Evolutionary conservation across 1,140 invertebrate genomes (phyloP), one percentile per base, ranked within the genome.

Genomic region (Lordiphosa collinella): DNA sequence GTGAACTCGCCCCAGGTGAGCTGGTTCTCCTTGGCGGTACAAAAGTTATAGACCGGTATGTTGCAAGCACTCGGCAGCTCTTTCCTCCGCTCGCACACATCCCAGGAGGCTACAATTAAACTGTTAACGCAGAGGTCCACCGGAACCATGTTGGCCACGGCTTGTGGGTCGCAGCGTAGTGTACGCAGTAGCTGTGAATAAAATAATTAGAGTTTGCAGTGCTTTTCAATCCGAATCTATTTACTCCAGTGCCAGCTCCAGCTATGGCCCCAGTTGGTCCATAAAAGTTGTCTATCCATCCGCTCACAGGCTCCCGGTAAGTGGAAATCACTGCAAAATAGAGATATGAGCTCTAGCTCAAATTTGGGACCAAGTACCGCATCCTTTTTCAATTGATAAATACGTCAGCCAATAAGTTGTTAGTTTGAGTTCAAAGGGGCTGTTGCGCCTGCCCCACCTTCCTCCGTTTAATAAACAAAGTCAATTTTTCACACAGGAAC

Each of bases 221-320:
- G 5, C 7, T 5, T 44, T 25, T 44, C 2, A 9, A 11, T 9
- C 1, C 7, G n/a, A 6, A 4, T 43, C n/a, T 2, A 22, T 8
- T 47, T 51, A 97, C 89, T 22, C 96, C 96, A 50, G 94, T 91
- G n/a, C 69, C 94, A 53, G 94, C 93, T 7, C 90, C 92, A 0
- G 92, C 90, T 0, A 92, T 90, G 0, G 93, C 90, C 22, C 94
- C 96, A 0, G 90, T 91, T 3, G 91, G 90, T 31, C 96, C 96
- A 82, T 97, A 96, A 65, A 95, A 90, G 88, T 97, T 97, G 87
- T 98, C 96, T 38, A 95, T 93, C 96, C 96, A 98, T 32, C 94
- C 94, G 7, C 88, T 66, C 0, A 93, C 46, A 1, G 93, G 93
- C 58, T 97, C 96, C 41, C 92, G 91, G 69, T 91, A 92, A 0